Evolutionary conservation across 1,140 invertebrate species (phyloP), one percentile per base, ranked within the genome.

Genomic region (Macrocentrus cingulum): DNA sequence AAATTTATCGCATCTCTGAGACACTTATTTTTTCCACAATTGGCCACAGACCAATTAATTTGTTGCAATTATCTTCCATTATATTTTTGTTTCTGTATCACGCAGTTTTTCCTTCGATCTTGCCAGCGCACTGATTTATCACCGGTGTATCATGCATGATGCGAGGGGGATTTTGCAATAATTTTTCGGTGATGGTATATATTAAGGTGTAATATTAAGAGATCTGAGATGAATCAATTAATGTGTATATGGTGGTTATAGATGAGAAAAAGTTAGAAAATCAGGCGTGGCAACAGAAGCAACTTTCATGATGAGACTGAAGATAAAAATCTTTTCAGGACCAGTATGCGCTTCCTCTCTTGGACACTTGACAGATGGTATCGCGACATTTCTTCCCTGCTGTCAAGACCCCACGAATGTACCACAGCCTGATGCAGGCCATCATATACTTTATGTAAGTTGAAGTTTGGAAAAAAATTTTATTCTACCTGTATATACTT

Each of bases 291-390:
- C 62, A 59, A 66, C 61, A 66, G 65, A 64, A 64, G 61, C 64
- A 62, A 63, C 63, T 64, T 68, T 70, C n/a, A n/a, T n/a, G 68
- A 70, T 68, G 66, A 70, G 66, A 51, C 59, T 64, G n/a, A 65
- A 52, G 66, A 70, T 70, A 70, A 48, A 62, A 60, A 70, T 68
- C 68, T 67, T 50, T 60, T 61, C 60, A 42, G 42, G 32, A 55
- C 48, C 61, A 56, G 64, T 64, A 67, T 63, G 62, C 66, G 67
- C 62, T 41, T 55, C 46, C 46, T 49, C 46, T 49, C n/a, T 23
- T 49, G 46, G 46, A 49, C 23, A 49, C 23, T 49, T 32, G 1
- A 51, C 19, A 66, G 69, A 68, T 66, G 63, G 56, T 66, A 68
- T 71, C 69, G 56, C 62, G 63, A 62, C 57, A 64, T 65, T 68